Evolutionary conservation across 2,888 invertebrate species (phyloP), one percentile per base, ranked within the genome.

Genomic region (Chloroclystis v-ata): DNA sequence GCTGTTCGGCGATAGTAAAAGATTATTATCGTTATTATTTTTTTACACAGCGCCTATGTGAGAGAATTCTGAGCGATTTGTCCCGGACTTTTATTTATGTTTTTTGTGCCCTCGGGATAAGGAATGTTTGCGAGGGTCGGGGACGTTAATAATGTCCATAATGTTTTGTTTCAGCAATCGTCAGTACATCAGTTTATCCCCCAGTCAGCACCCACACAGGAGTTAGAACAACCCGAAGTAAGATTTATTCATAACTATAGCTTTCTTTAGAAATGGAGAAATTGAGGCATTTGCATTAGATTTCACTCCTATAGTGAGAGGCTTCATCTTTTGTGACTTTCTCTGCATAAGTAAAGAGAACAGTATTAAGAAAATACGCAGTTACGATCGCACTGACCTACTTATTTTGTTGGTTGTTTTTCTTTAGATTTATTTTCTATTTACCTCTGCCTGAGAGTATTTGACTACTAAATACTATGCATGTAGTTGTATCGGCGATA

Each of bases 191-290:
- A 87, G 60, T 87, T 85, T 59, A 77, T 87, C 29, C 86, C 87
- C 1, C 86, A 87, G 61, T 62, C 80, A 5, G 85, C 86, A 6
- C 86, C 86, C n/a, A 83, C 85, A 4, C 87, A 86, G 52, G 86
- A 86, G 53, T 58, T 85, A 48, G 86, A 86, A 59, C 86, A 87
- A 61, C 76, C 82, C 42, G 85, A 87, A 69, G 87, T 86, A 70
- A 67, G 67, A 57, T 42, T 41, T 43, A 47, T 54, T 54, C 25
- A 33, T 39, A 47, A 25, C 26, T 25, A 9, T 37, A 43, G 39
- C 50, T 39, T 56, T 49, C 40, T 43, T 37, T 39, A 30, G 39
- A 54, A 42, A 50, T 45, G 11, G 54, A 54, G 52, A 56, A 50
- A 58, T 42, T 42, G 47, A 35, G 26, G 38, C 26, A 49, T 47